Conservation (phyloP, 2,888 invertebrate species). For the Apeira syringaria region DNA sequence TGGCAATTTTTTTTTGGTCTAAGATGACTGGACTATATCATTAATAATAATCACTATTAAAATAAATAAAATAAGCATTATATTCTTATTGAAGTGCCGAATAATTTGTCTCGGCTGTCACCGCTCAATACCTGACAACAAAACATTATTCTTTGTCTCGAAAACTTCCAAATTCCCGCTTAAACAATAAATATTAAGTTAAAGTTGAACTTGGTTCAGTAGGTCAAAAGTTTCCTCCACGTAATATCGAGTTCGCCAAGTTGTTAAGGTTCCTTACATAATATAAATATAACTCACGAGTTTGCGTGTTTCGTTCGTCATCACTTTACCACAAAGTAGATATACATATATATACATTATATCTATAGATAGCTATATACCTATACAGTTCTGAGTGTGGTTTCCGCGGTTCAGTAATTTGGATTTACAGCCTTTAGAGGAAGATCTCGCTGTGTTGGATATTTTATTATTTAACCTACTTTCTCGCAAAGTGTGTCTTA, state of each 20-base stretch:
- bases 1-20: too few relatives aligned
- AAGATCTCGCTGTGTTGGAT: too few relatives aligned
- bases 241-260: constrained; percentile 12
- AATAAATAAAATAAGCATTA: too few relatives aligned
- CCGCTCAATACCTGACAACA: too few relatives aligned
- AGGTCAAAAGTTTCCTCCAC: constrained; percentile 11
- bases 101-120: too few relatives aligned
- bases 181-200: constrained; percentile 10
- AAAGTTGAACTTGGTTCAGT: constrained; percentile 7
- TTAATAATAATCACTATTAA: too few relatives aligned
- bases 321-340: constrained; percentile 3
- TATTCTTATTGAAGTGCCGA: too few relatives aligned
- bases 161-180: neutral
- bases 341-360: too few relatives aligned
- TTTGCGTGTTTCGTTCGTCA: constrained; percentile 5
- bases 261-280: constrained; percentile 13
- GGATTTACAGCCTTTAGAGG: neutral
- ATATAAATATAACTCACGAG: constrained; percentile 3
- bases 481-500: too few relatives aligned
- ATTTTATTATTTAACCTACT: too few relatives aligned
- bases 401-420: constrained; percentile 15
- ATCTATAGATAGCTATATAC: too few relatives aligned
- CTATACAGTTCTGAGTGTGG: constrained; percentile 8
- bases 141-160: neutral
- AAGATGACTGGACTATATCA: too few relatives aligned